phyloP scores from a whole-genome alignment of 2,797 vertebrate species.

The Cichlasoma orientale region DNA sequence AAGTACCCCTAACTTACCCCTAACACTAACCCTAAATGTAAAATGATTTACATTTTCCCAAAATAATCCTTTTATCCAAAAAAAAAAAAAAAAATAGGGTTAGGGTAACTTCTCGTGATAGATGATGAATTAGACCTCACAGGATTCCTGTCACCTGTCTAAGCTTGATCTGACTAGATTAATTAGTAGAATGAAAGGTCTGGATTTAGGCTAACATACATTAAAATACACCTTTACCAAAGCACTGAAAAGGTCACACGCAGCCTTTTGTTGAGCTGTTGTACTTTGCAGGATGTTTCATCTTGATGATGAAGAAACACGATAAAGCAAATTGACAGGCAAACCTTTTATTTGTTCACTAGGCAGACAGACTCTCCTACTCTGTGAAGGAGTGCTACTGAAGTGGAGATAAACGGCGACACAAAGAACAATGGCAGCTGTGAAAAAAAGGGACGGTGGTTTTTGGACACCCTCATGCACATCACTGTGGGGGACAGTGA shows the following conservation, averaged over 20 bases:
- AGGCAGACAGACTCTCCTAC: neutral
- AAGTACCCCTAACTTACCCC: neutral
- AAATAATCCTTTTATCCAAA: neutral
- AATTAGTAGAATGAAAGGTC: neutral
- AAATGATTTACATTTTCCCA: neutral
- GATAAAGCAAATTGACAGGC: neutral
- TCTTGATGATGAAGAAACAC: neutral
- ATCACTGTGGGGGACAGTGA: slow-evolving; percentile 68
- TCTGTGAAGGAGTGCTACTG: slow-evolving; percentile 9
- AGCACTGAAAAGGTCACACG: neutral
- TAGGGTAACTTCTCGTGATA: neutral
- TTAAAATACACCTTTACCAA: neutral
- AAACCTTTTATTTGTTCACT: neutral
- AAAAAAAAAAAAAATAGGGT: neutral
- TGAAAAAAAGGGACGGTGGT: slow-evolving; percentile 49
- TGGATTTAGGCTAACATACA: neutral
- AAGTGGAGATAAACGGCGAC: slow-evolving; percentile 2
- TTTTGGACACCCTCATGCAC: slow-evolving; percentile 53
- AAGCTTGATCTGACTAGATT: neutral
- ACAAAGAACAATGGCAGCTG: slow-evolving; percentile 26
- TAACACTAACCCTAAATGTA: neutral
- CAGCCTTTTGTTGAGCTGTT: neutral
- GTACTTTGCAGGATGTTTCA: neutral
- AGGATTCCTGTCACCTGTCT: neutral
- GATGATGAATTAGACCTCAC: neutral